Evolutionary conservation across 2,113 vertebrate species (phyloP).

Genomic region (Polypterus bichir): DNA sequence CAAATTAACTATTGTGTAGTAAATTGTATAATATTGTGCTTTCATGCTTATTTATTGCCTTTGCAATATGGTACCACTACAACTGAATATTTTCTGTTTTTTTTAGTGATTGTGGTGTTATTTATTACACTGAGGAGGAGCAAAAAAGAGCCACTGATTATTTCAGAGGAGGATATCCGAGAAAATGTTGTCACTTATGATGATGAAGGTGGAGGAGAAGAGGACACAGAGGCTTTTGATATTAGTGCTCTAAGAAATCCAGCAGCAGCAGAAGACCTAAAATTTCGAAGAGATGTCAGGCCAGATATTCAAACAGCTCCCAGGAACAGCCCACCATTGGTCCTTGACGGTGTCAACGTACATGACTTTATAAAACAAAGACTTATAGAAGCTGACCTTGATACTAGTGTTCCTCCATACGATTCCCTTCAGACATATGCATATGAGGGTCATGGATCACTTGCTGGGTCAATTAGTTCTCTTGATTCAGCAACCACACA

Average conservation of each 20-base stretch:
- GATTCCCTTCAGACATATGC: constrained; percentile 96
- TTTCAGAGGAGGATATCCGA: constrained; percentile 85
- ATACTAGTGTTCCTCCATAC: constrained; percentile 79
- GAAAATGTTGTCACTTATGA: constrained; percentile 96
- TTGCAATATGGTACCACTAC: too few species aligned
- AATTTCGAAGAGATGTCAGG: constrained; percentile 72
- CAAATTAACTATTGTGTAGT: too few species aligned
- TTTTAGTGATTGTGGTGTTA: constrained; percentile 80
- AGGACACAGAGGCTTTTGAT: constrained; percentile 94
- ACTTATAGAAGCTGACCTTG: constrained; percentile 79
- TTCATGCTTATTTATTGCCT: too few species aligned
- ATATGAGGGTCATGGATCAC: constrained; percentile 83
- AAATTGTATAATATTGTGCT: too few species aligned
- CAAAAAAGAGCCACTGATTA: constrained; percentile 87
- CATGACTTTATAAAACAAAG: constrained; percentile 78
- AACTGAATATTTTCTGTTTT: constrained; percentile 32
- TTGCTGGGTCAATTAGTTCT: constrained; percentile 81
- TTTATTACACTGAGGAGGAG: constrained; percentile 81
- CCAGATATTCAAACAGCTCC: constrained; percentile 54
- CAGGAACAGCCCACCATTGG: constrained; percentile 42
- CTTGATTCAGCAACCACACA: constrained; percentile 70
- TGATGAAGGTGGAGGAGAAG: constrained; percentile 88
- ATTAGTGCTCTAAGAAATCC: constrained; percentile 86
- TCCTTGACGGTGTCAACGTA: constrained; percentile 65
- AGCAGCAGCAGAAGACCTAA: constrained; percentile 77